Base-by-base conservation (phyloP, 1,140 invertebrate genomes). In the Probaryconus sp. region DNA sequence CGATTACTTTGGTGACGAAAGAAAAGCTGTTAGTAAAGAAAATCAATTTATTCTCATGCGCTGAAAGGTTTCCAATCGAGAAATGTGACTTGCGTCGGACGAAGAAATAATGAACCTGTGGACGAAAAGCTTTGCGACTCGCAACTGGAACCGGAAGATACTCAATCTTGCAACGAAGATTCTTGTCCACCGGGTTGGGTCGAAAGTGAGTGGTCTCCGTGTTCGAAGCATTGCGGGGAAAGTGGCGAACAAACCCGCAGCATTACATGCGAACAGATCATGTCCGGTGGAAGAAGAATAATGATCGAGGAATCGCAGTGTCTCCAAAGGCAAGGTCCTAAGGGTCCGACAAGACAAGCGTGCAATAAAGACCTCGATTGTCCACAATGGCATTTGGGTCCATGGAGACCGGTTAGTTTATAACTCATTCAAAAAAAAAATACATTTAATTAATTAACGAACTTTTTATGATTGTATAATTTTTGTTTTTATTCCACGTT, bases 181-280 rank as follows among this genome's bases (percentile, higher is more conserved):
- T 89, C 95, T 0, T 98, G 97, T 86, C 90, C 93, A n/a, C 90
- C 96, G 0, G 90, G 91, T 47, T 98, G 96, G 96, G 88, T 92
- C 21, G 90, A 91, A 20, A 91, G 92, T 14, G 91, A 92, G 0
- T 98, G 97, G 97, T 89, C 91, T 6, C 86, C 90, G n/a, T 98
- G 97, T 81, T 94, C 92, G 14, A 91, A 92, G 67, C 90, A 91
- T 3, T 97, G 96, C 80, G 96, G 95, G 2, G 88, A 91, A 2
- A 93, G 92, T 61, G 94, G 91, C 68, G 90, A 89, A 31, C 92
- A 92, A 77, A 91, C 89, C 2, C 85, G 94, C 64, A 88, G 92
- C 72, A 92, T 97, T 1, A 92, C 90, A 81, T 98, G 96, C 84
- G 91, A 94, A 79, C 92, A 94, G 85, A 89, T 93, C 45, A 90